Conservation (phyloP, 2,888 invertebrate species). For the Ischnus inquisitorius region DNA sequence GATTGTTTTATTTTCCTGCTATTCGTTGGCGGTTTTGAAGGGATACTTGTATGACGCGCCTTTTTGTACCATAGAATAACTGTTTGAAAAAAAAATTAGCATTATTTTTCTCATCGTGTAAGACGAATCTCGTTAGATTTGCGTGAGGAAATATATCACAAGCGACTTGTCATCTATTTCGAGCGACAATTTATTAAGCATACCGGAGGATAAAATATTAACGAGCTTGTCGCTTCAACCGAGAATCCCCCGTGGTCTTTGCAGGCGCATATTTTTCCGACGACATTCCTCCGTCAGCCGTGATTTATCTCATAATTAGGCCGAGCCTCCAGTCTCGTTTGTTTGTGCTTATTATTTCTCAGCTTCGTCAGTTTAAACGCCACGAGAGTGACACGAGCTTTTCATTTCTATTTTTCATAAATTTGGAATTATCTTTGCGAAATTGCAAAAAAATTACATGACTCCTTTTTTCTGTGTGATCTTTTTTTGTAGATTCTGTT, state of each 20-base stretch:
- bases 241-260: constrained; percentile 15
- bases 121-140: too few species aligned
- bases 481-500: too few species aligned
- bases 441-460: too few species aligned
- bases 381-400: not conserved
- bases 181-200: constrained; percentile 59
- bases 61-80: too few species aligned
- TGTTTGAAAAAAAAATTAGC: too few species aligned
- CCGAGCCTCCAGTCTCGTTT: constrained; percentile 25
- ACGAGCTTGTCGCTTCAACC: constrained; percentile 48
- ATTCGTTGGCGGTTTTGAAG: too few species aligned
- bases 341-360: constrained; percentile 21
- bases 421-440: too few species aligned
- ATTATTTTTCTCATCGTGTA: too few species aligned
- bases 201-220: constrained; percentile 53
- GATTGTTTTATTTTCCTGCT: too few species aligned
- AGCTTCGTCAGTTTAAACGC: not conserved
- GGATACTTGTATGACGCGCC: too few species aligned
- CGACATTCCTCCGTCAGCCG: constrained; percentile 31
- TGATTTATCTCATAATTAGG: constrained; percentile 51
- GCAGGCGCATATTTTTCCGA: constrained; percentile 24
- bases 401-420: not conserved
- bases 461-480: too few species aligned
- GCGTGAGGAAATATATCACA: not conserved
- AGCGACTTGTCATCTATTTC: constrained; percentile 55